Evolutionary conservation across 2,113 vertebrate species (phyloP), one percentile per base, ranked within the genome.

Genomic region (Martes martes): DNA sequence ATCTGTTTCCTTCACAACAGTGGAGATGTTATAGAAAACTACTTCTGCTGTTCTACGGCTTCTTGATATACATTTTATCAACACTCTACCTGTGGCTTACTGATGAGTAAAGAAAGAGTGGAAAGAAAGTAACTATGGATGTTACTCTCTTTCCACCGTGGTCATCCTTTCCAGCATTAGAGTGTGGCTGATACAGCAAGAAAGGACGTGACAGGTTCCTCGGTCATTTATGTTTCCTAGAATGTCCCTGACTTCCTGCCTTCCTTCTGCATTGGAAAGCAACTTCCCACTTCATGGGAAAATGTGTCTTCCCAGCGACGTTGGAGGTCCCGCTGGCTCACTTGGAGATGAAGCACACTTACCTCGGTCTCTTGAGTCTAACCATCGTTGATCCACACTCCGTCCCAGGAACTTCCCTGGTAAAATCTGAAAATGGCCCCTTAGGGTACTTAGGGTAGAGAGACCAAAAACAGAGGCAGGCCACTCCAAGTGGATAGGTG

Each of bases 131-230:
- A n/a, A 86, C 0, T 19, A 0, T 16, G 19, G 14, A 7, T 39
- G 24, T 28, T 26, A 0, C 9, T 16, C 3, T 50, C 76, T 50
- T 36, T n/a, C 33, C 5, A 10, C 24, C 31, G 52, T 55, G 21
- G 26, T 52, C 57, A n/a, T 74, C 7, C 11, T 91, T 55, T 45
- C 59, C 23, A 78, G 15, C 10, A 28, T 24, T 5, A 24, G 21
- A 6, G 0, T 28, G 59, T 81, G 69, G 16, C 24, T 61, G 55
- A 61, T 10, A 4, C 7, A 15, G 4, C 9, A 52, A 57, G 71
- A 36, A 59, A 33, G 9, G 1, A 19, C 21, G 1, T 39, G 42
- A 7, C 10, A 6, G 2, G 4, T n/a, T n/a, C 47, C 21, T 19
- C 24, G 36, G 10, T 39, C 4, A 1, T 36, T 3, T 21, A 2